Evolutionary conservation across 2,888 invertebrate genomes (phyloP), one percentile per base, ranked within the genome.

Genomic region (Hypolimnas misippus): DNA sequence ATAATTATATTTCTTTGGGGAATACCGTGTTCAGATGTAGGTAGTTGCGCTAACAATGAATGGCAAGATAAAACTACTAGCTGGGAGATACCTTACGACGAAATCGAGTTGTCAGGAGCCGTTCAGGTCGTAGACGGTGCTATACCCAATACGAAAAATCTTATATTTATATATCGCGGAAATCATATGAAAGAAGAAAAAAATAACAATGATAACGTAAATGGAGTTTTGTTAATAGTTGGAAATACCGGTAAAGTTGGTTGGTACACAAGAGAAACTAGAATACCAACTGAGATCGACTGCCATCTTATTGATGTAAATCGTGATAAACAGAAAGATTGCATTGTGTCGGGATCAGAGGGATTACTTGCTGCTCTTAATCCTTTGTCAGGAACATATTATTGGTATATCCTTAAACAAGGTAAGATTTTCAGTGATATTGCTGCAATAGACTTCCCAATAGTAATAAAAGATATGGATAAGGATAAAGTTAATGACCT

Each of bases 1-100:
- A 94, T 96, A 53, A 87, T 96, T 44, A 93, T 95, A 75, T 97
- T 96, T 78, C 86, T 96, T 5, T 96, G 95, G 95, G 93, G 95
- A 12, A 86, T 95, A 72, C 97, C 97, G 0, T 97, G 97, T 75
- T 93, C 94, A 3, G 95, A 95, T 75, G 93, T 93, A 5, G 93
- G 94, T 14, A 94, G 94, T 56, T 96, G 96, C 71, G 93, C 94
- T 10, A 89, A 87, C 0, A 83, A 83, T 3, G 93, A 93, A 64
- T 93, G 93, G 76, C 87, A 86, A 59, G 84, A 94, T 19, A 94
- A 93, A 76, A 94, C 94, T 0, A 93, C 93, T 7, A 95, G 94
- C 71, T 95, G 95, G 95, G 93, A 95, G 65, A 90, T 94, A 52
- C 93, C 94, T 44, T 95, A 95, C 70, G 94, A 94, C 19, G 94